A percentile compares a stretch with the other conserved stretches of the same genome.
These are phyloP conservation scores for Podarcis siculus DNA, from an alignment of 2,797 vertebrate genomes.

Conservation along the genomic window DNA sequence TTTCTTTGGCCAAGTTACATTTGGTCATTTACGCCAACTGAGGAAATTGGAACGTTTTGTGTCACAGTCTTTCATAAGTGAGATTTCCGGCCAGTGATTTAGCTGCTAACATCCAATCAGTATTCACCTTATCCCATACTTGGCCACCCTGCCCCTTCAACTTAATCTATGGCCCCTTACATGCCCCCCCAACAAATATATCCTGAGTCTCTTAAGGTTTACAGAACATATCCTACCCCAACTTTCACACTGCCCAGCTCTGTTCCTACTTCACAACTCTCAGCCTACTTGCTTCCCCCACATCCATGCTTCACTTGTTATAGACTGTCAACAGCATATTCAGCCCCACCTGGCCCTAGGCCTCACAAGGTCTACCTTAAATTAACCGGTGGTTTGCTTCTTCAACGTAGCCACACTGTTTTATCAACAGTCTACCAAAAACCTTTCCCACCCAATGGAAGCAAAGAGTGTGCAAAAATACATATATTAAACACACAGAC, in stretches of 20 bases:
- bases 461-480: background rate
- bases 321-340: background rate
- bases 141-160: background rate
- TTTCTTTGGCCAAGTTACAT: conserved; percentile 39
- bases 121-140: background rate
- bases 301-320: background rate
- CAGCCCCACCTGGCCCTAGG: background rate
- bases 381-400: background rate
- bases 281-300: background rate
- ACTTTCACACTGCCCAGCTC: background rate
- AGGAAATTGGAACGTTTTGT: background rate
- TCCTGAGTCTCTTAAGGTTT: background rate
- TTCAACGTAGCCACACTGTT: background rate
- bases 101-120: background rate
- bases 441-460: background rate
- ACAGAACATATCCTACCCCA: background rate
- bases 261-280: background rate
- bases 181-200: background rate
- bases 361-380: background rate
- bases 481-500: too few relatives aligned
- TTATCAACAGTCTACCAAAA: background rate
- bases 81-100: background rate
- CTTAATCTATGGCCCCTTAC: background rate
- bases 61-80: background rate
- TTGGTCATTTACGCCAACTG: background rate